phyloP scores from a whole-genome alignment of 2,797 vertebrate genomes.

The Semaprochilodus insignis region DNA sequence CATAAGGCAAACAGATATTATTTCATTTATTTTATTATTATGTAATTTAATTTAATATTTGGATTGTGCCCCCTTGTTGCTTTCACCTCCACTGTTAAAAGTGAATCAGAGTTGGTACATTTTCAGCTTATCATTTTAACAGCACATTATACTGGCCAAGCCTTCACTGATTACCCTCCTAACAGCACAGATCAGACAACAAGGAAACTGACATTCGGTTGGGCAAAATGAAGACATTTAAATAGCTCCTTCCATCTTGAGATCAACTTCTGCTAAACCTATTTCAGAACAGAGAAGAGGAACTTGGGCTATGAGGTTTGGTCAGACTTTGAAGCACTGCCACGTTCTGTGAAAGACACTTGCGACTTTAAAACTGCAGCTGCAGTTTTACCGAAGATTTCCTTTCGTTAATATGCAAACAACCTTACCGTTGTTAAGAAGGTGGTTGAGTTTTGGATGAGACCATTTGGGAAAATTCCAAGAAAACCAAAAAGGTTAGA shows the following conservation, averaged over 20 bases:
- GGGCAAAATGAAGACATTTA: neutral
- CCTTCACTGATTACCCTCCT: neutral
- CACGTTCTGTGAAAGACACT: constrained; percentile 38
- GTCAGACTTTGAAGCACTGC: constrained; percentile 15
- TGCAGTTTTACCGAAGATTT: constrained; percentile 14
- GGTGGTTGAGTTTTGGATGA: neutral
- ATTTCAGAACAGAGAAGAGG: constrained; percentile 29
- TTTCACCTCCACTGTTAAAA: neutral
- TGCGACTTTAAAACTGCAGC: constrained; percentile 30
- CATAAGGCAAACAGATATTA: too few species aligned
- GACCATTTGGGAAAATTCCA: neutral
- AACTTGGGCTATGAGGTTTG: constrained; percentile 39
- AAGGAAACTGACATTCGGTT: neutral
- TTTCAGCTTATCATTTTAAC: neutral
- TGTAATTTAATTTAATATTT: too few species aligned
- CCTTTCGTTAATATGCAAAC: constrained; percentile 18
- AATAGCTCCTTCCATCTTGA: constrained; percentile 26
- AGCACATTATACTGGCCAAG: neutral
- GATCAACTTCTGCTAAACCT: constrained; percentile 45
- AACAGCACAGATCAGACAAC: neutral
- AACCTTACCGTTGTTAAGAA: neutral
- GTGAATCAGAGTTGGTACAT: too few species aligned
- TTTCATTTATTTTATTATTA: too few species aligned
- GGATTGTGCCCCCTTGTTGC: too few species aligned
- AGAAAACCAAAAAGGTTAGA: constrained; percentile 34